phyloP scores from a whole-genome alignment of 2,113 vertebrate species.

The Argyrosomus japonicus region DNA sequence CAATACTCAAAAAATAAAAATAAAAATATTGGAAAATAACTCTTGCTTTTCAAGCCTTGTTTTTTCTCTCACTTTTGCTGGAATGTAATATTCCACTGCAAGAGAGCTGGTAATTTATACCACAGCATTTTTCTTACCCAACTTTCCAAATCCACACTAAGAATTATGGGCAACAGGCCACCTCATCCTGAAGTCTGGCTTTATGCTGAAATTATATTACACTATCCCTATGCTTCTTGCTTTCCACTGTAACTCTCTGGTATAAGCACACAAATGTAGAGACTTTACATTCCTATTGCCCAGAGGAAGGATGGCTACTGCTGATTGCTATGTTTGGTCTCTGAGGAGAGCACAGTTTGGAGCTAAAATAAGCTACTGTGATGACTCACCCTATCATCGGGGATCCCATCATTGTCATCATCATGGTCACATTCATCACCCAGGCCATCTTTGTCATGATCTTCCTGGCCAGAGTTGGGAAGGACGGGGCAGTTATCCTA shows the following conservation, averaged over 20 bases:
- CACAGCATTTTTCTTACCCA: constrained; percentile 67
- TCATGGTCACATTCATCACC: constrained; percentile 97
- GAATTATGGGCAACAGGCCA: constrained; percentile 70
- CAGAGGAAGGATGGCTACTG: constrained; percentile 66
- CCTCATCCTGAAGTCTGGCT: constrained; percentile 51
- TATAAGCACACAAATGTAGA: constrained; percentile 46
- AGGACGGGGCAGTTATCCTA: constrained; percentile 98
- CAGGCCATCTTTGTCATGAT: constrained; percentile 96
- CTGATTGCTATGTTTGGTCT: constrained; percentile 73
- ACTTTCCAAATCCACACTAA: constrained; percentile 72
- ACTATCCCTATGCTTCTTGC: constrained; percentile 59
- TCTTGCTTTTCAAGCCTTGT: constrained; percentile 26
- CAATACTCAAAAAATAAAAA: not conserved
- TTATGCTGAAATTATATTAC: constrained; percentile 53
- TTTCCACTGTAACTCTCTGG: constrained; percentile 55
- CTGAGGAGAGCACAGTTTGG: constrained; percentile 45
- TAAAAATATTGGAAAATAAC: constrained; percentile 27
- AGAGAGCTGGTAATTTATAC: constrained; percentile 65
- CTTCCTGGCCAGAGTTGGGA: constrained; percentile 98
- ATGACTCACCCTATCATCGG: constrained; percentile 92
- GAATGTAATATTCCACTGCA: constrained; percentile 68
- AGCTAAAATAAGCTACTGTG: constrained; percentile 56
- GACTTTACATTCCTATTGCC: constrained; percentile 60
- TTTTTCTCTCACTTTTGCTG: constrained; percentile 33
- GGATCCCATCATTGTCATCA: constrained; percentile 95